Evolutionary conservation across 2,888 invertebrate genomes (phyloP), one percentile per base, ranked within the genome.

Genomic region (Cyclophora punctaria): DNA sequence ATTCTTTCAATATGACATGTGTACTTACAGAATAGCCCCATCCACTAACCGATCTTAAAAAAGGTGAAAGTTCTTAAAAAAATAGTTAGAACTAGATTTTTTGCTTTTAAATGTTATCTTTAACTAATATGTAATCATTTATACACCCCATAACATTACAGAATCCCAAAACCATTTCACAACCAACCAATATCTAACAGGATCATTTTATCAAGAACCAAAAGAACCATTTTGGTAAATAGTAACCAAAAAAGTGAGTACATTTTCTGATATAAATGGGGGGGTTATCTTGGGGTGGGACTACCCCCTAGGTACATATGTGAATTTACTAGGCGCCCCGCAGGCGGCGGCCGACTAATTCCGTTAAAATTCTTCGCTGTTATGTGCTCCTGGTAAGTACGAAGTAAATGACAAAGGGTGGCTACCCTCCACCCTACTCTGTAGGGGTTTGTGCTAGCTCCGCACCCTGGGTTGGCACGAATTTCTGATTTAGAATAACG

Each of bases 291-390:
- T 35, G 35, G 44, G 49, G 50, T 55, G 52, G 42, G 57, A 53
- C 64, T 20, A 37, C 66, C 68, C 59, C 64, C 64, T 65, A 73
- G 73, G 72, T 74, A 71, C 78, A 75, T 78, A 75, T 80, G 79
- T 75, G 83, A 83, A 85, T 84, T 78, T 83, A 85, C 84, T 79
- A 78, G 87, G 85, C 87, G 87, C 87, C 87, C 82, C 77, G 79
- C 78, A 77, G 86, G 80, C 86, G 87, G 79, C 71, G 69, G 71
- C 73, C 80, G 77, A 83, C 84, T 86, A 87, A 88, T 87, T 87
- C 85, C 83, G 85, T 86, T 87, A 85, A 87, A 88, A 88, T 84
- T 86, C 84, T 82, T 79, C 71, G 73, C 69, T 73, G 74, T 77
- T 82, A 82, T 86, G 82, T 76, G 77, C 69, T 80, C 83, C 84